Evolutionary conservation across 2,888 invertebrate genomes (phyloP).

Genomic region (Drosophila anomelani): DNA sequence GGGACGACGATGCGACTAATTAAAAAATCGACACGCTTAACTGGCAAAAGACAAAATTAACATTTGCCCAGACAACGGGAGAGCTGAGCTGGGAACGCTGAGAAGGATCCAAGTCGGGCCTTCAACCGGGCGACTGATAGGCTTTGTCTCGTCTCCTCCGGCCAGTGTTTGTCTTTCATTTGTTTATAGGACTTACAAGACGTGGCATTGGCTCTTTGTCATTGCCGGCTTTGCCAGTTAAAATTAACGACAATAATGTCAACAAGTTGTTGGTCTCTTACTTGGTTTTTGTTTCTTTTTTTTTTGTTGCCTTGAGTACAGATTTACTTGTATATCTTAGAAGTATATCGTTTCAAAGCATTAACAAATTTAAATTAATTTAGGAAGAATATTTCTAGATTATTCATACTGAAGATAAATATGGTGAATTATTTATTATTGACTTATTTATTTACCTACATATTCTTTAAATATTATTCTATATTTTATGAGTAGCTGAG

Average conservation of each 20-base stretch:
- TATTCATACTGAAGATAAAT: neutral
- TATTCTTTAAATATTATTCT: neutral
- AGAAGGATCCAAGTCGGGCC: slow-evolving; percentile 23
- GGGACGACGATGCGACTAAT: slow-evolving; percentile 79
- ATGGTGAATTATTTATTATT: neutral
- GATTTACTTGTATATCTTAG: slow-evolving; percentile 1
- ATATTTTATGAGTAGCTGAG: no score
- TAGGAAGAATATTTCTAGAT: neutral
- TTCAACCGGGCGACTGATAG: slow-evolving; percentile 60
- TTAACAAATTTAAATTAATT: neutral
- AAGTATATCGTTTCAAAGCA: neutral
- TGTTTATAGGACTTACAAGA: slow-evolving; percentile 68
- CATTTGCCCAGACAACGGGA: slow-evolving; percentile 62
- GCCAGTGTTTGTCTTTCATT: slow-evolving; percentile 52
- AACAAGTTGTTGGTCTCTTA: slow-evolving; percentile 60
- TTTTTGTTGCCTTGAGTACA: slow-evolving; percentile 17
- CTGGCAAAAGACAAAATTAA: slow-evolving; percentile 80
- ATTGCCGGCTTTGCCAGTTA: slow-evolving; percentile 53
- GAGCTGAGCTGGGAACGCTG: slow-evolving; percentile 12
- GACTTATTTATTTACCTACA: neutral
- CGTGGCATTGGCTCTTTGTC: slow-evolving; percentile 30
- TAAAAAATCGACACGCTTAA: slow-evolving; percentile 81
- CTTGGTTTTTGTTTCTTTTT: slow-evolving; percentile 28
- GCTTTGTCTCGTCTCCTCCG: slow-evolving; percentile 55
- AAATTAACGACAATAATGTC: slow-evolving; percentile 77